Base-by-base conservation (phyloP, 1,140 invertebrate species). In the Ylistrum balloti region DNA sequence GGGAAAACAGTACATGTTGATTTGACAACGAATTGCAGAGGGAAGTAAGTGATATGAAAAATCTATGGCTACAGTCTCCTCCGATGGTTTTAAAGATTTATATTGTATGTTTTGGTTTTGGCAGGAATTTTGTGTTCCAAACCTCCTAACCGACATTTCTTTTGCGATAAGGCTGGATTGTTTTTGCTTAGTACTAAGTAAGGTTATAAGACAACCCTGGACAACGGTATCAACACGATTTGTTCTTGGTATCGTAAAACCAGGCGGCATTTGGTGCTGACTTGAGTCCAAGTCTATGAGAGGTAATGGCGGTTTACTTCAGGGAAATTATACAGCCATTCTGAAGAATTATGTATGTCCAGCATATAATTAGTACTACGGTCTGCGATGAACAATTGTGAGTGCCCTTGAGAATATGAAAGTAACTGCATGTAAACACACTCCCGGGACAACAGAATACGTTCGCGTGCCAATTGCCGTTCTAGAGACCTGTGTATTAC, bases 11-110 rank as follows among this genome's bases (percentile, higher is more conserved):
- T n/a, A 74, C 56, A 74, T 74, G 22, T 74, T 74, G 22, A 28
- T 74, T 74, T 74, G 56, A 28, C 56, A 74, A 74, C 56, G 28
- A 74, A 74, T 74, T 74, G 28, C 56, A 74, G 28, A 74, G 22
- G 56, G 56, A 74, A 74, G n/a, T 28, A 11, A n/a, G n/a, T 22
- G 22, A 28, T 74, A 74, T 74, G n/a, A 74, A 74, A 74, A 74
- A 74, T 74, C 22, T 74, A 74, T 74, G 28, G 13, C 56, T 1
- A n/a, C 28, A 74, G 0, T 28, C 2, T 74, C 28, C 56, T 17
- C 28, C n/a, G 17, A 17, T 74, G 56, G 0, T 74, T 5, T 28
- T 5, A 74, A n/a, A 74, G 56, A 74, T 74, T 28, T 28, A 45
- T 45, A 45, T 13, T 15, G 41, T 17, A 45, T 45, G 10, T 45